These are phyloP conservation scores for Gallinago jamesoni DNA, from an alignment of 2,113 vertebrate genomes.

Conservation along the genomic window DNA sequence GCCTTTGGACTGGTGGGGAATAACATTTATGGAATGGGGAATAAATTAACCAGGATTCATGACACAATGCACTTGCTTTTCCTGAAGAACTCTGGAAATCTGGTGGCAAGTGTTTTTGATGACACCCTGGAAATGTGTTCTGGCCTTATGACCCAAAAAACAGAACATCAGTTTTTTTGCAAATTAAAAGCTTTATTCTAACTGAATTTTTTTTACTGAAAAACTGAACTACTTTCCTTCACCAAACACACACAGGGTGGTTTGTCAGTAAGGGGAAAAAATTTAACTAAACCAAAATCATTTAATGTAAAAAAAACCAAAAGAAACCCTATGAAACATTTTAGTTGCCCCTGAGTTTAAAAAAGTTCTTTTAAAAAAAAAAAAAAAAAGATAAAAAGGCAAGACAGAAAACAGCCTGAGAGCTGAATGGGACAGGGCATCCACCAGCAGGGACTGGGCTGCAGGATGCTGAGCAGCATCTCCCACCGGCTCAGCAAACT, in stretches of 20 bases:
- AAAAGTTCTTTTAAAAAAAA: not conserved
- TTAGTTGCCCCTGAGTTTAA: not conserved
- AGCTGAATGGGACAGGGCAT: not conserved
- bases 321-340: not conserved
- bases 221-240: not conserved
- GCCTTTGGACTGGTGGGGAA: conserved; percentile 2
- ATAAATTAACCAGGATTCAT: not conserved
- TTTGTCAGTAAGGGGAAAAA: not conserved
- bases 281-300: not conserved
- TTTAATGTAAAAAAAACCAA: not conserved
- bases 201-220: not conserved
- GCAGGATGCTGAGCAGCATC: not conserved
- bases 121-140: not conserved
- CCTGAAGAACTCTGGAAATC: not conserved
- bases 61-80: not conserved
- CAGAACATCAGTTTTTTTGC: not conserved
- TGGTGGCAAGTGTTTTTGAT: not conserved
- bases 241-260: not conserved
- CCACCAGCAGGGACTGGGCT: not conserved
- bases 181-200: not conserved
- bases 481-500: not conserved
- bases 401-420: not conserved
- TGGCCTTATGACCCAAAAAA: not conserved
- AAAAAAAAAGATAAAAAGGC: not conserved
- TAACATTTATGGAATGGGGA: conserved; percentile 8